Conservation (phyloP, 2,113 vertebrate genomes). For the Phalacrocorax brasilianus region DNA sequence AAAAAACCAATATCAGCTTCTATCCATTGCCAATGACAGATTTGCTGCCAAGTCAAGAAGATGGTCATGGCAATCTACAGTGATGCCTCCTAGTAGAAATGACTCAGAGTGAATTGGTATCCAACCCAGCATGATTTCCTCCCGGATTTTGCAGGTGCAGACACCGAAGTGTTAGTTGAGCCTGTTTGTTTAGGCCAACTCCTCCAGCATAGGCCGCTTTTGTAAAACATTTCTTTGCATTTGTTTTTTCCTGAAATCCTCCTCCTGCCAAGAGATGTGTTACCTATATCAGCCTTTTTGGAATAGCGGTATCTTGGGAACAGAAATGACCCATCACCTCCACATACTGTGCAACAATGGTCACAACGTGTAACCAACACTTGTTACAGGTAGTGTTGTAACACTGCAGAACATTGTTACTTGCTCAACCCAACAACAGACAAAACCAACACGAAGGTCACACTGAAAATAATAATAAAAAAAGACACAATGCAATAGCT, state of each 20-base stretch:
- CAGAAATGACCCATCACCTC: background rate
- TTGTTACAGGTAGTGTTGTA: background rate
- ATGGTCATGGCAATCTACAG: background rate
- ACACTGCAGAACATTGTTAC: background rate
- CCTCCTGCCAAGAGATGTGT: background rate
- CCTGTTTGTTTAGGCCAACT: background rate
- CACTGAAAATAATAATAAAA: background rate
- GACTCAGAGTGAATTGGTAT: background rate
- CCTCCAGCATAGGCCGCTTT: background rate
- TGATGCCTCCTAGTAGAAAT: background rate
- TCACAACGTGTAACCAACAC: background rate
- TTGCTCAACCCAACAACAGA: background rate
- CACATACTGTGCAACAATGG: fast-evolving
- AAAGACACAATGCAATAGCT: background rate
- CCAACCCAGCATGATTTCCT: background rate
- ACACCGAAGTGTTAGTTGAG: background rate
- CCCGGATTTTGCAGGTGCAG: background rate
- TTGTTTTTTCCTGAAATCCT: background rate
- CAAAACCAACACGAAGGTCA: background rate
- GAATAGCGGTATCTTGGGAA: background rate
- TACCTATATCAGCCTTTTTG: background rate
- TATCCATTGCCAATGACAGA: background rate
- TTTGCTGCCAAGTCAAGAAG: background rate
- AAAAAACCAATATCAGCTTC: background rate
- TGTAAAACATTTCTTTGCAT: background rate